Base-by-base conservation (phyloP, 2,888 invertebrate genomes). In the Metallyticus violacea region DNA sequence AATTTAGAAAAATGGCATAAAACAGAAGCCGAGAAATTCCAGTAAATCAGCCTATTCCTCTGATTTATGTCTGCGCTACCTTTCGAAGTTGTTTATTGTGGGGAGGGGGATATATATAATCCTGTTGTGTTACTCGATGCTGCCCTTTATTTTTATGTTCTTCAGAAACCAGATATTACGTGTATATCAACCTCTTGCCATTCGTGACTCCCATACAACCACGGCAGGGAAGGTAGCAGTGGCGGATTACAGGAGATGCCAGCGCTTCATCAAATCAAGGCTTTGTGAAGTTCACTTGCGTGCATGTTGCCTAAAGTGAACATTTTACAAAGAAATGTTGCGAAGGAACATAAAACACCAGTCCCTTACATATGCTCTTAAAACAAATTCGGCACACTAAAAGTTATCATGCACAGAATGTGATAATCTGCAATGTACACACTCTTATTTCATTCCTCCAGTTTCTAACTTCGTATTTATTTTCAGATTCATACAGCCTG, bases 1-100 rank as follows among this genome's bases (percentile, higher is more conserved):
- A 62, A 62, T 62, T 62, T 62, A 62, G 15, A 62, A 62, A 62
- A 62, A 62, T 62, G 40, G 40, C 40, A 62, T 62, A 62, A 62
- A 62, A 62, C 40, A 62, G 22, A 62, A 62, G 40, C 40, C 40
- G 40, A 62, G 40, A 15, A 62, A 62, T 62, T 62, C 40, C 40
- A 62, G 15, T 62, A 62, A 62, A 62, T 62, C 40, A 62, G 40
- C 9, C 40, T 62, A 62, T 62, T 26, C 2, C 26, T 62, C 9
- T 40, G 76, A 82, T 82, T 82, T 82, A 82, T 82, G 30, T 26
- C 62, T 82, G n/a, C n/a, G 26, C 62, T 82, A 76, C 82, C 82
- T 82, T 82, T 82, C 82, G 76, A 82, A 82, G 62, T 76, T 26
- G 40, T 82, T 82, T 82, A 82, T 82, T 82, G 82, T 27, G 25